Evolutionary conservation across 2,797 vertebrate genomes (phyloP), one percentile per base, ranked within the genome.

Genomic region (Leptatherina wallacei): DNA sequence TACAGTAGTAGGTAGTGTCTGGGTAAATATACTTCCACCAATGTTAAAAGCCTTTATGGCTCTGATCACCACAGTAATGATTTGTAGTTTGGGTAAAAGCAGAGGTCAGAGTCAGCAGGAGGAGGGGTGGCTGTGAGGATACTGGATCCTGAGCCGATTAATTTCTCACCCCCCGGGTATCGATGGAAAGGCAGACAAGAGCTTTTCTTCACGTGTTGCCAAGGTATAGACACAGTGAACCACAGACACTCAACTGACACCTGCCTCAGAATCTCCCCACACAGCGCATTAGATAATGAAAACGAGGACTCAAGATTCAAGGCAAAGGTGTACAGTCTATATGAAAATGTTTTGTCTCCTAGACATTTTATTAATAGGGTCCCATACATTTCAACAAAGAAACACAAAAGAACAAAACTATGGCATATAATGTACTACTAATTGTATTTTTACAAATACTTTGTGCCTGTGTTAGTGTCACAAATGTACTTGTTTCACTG

Each of bases 261-360:
- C 86, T 79, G 83, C 83, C 69, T 74, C 79, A 7, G 47, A 2
- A 70, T 55, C 14, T 55, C 78, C 1, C 18, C 29, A 29, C 79
- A 66, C 51, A 69, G 80, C 71, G 63, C 86, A 89, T 92, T 90
- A 90, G 90, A 75, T 91, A 92, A 93, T 92, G 82, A 90, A 81
- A 66, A 65, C 35, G 0, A 49, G 33, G 42, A 64, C 64, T 40
- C 35, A 42, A 61, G 65, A 62, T 73, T 51, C 18, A 52, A 47
- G 6, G 57, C 22, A 12, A 57, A 60, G 20, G 54, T 27, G 38
- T 54, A 36, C 13, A 44, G 47, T 33, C 20, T 14, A 6, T 22
- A n/a, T 61, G 49, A 27, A 27, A 61, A 29, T 6, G n/a, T 47
- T 59, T 62, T 30, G 2, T 44, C 16, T 18, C 24, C n/a, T 12